Evolutionary conservation across 2,888 invertebrate species (phyloP).

Genomic region (Sphecodes monilicornis): DNA sequence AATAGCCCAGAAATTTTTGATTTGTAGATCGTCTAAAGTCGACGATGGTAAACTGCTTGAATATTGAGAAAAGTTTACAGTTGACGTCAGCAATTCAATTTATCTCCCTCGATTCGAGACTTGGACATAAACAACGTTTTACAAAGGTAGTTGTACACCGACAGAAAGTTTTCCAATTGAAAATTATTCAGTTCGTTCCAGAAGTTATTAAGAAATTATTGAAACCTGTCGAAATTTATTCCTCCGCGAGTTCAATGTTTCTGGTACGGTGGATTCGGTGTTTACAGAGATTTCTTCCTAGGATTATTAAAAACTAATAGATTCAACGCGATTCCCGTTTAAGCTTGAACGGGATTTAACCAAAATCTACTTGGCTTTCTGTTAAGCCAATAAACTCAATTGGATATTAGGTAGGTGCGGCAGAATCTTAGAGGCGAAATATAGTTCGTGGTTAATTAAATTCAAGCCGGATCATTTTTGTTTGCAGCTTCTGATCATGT

Average conservation of each 20-base stretch:
- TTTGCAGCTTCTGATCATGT: too few species aligned
- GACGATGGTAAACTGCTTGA: too few species aligned
- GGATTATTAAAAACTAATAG: constrained; percentile 42
- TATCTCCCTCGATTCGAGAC: not conserved
- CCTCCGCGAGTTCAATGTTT: not conserved
- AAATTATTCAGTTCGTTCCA: not conserved
- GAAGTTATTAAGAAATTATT: not conserved
- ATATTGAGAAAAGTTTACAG: not conserved
- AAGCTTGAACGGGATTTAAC: constrained; percentile 35
- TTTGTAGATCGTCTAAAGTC: not conserved
- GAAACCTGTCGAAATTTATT: not conserved
- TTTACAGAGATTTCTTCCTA: constrained; percentile 25
- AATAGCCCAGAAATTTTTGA: not conserved
- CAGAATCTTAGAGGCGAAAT: constrained; percentile 26
- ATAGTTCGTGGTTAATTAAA: constrained; percentile 44
- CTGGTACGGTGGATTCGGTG: not conserved
- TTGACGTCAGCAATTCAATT: not conserved
- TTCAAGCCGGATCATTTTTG: not conserved
- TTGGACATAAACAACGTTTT: not conserved
- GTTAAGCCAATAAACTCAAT: constrained; percentile 50
- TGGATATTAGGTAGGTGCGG: constrained; percentile 46
- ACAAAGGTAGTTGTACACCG: not conserved
- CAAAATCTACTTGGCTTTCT: constrained; percentile 39
- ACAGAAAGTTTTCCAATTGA: not conserved
- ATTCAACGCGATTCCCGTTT: constrained; percentile 35